These are phyloP conservation scores for Fregetta grallaria DNA, from an alignment of 2,113 vertebrate species.

Conservation along the genomic window DNA sequence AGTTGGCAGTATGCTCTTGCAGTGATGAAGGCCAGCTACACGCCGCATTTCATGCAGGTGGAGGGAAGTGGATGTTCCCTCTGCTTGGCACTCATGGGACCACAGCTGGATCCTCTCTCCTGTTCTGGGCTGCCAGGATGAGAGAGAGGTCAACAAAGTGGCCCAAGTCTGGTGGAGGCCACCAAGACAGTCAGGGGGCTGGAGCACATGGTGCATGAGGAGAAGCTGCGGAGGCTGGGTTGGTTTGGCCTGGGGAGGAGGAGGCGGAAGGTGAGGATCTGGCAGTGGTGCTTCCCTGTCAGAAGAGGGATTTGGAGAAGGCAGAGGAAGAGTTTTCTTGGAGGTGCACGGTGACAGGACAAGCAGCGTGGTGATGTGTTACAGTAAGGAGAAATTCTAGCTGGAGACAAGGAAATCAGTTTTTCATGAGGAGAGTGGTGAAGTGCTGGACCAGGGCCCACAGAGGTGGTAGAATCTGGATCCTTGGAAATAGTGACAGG, in stretches of 20 bases:
- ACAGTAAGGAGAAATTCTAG: background rate
- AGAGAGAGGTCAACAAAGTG: background rate
- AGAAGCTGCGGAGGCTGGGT: background rate
- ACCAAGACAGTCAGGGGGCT: background rate
- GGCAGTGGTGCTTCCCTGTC: background rate
- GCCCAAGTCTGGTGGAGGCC: background rate
- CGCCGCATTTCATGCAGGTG: background rate
- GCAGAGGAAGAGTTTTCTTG: background rate
- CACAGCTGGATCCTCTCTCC: background rate
- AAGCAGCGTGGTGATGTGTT: background rate
- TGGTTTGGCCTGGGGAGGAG: background rate
- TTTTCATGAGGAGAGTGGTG: background rate
- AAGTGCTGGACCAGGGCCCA: background rate
- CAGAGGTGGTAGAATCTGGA: background rate
- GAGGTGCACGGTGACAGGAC: background rate
- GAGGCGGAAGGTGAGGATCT: background rate
- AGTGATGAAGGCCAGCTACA: background rate
- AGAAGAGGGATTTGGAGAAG: background rate
- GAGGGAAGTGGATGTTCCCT: background rate
- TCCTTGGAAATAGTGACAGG: background rate
- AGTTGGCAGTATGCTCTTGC: background rate
- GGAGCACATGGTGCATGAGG: background rate
- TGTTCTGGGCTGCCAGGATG: background rate
- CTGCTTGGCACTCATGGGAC: background rate
- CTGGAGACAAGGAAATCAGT: background rate